Conservation (phyloP, 2,888 invertebrate genomes). For the Blastobasis lacticolella region DNA sequence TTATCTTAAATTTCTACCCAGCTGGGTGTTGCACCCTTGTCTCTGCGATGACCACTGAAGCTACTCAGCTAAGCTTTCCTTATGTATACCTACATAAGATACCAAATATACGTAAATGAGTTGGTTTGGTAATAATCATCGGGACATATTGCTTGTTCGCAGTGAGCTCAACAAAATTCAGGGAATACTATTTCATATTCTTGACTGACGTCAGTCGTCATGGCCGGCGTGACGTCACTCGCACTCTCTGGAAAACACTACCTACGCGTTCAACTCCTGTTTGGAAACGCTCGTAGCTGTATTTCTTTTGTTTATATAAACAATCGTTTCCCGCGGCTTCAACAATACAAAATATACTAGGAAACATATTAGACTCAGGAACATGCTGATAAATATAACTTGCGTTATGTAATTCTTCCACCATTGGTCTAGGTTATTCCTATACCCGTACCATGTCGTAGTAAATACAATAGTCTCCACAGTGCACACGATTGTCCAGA, state of each 20-base stretch:
- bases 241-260: not conserved
- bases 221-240: no score
- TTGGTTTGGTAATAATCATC: no score
- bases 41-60: no score
- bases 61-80: no score
- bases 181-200: no score
- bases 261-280: slow-evolving; percentile 4
- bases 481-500: slow-evolving; percentile 79
- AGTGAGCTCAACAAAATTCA: no score
- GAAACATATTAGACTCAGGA: slow-evolving; percentile 76
- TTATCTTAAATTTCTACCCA: no score
- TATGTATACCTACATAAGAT: no score
- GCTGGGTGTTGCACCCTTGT: no score
- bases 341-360: slow-evolving; percentile 77
- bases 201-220: no score
- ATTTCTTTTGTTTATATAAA: slow-evolving; percentile 45
- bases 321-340: slow-evolving; percentile 75
- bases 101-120: no score
- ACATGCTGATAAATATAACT: slow-evolving; percentile 73
- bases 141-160: no score
- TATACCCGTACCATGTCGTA: slow-evolving; percentile 74
- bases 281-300: slow-evolving; percentile 4
- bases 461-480: slow-evolving; percentile 80
- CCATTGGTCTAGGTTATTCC: slow-evolving; percentile 76
- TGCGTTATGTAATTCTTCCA: slow-evolving; percentile 81